These are phyloP conservation scores for Himalopsyche phryganea DNA, from an alignment of 1,140 invertebrate species.

Conservation along the genomic window DNA sequence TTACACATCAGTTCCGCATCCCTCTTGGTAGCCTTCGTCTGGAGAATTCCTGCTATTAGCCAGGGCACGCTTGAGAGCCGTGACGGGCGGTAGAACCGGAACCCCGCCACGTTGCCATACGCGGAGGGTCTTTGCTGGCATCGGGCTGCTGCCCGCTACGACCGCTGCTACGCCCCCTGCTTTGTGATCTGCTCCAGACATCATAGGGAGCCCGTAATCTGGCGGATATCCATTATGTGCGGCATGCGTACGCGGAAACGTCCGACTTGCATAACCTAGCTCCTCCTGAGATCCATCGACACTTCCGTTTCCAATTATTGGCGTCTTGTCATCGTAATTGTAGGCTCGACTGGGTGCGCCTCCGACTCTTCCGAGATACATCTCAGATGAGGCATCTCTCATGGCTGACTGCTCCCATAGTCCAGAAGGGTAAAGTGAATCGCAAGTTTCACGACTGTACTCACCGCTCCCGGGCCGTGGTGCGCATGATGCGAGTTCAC, in stretches of 20 bases:
- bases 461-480: conserved; percentile 61
- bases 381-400: conserved; percentile 47
- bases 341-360: conserved; percentile 54
- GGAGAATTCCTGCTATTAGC: conserved; percentile 77
- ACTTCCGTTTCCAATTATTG: conserved; percentile 66
- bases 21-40: conserved; percentile 88
- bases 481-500: conserved; percentile 20
- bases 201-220: conserved; percentile 74
- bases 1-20: conserved; percentile 84
- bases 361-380: conserved; percentile 52
- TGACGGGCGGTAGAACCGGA: conserved; percentile 76
- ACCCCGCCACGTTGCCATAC: conserved; percentile 83
- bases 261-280: conserved; percentile 54
- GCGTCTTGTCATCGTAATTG: conserved; percentile 68
- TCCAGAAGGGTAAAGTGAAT: conserved; percentile 68
- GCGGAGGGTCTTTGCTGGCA: conserved; percentile 71
- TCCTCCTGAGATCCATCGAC: conserved; percentile 56
- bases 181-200: conserved; percentile 43
- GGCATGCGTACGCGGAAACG: conserved; percentile 51
- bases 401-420: conserved; percentile 60
- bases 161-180: conserved; percentile 40
- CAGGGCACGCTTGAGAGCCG: conserved; percentile 73
- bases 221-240: conserved; percentile 60
- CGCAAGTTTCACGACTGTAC: conserved; percentile 64
- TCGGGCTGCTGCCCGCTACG: conserved; percentile 41